Conservation (phyloP, 1,140 invertebrate genomes). For the Drosophila grimshawi region DNA sequence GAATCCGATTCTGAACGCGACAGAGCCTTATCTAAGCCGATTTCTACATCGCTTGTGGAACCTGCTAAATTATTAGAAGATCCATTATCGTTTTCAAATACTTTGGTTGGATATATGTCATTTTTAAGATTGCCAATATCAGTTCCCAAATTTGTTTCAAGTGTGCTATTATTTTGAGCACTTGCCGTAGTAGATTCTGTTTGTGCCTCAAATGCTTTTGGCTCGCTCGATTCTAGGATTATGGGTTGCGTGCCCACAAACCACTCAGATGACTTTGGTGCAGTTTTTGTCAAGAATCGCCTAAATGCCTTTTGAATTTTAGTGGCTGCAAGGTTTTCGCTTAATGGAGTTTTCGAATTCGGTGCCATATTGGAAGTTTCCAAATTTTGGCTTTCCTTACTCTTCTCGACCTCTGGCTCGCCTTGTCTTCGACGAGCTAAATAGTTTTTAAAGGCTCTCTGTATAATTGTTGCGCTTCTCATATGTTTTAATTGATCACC, state of each 20-base stretch:
- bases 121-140: conserved; percentile 55
- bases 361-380: background rate
- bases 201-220: conserved; percentile 26
- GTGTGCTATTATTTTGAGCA: conserved; percentile 51
- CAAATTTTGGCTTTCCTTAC: background rate
- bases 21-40: conserved; percentile 22
- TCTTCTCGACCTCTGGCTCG: background rate
- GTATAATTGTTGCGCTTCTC: conserved; percentile 48
- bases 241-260: conserved; percentile 71
- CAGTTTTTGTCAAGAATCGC: conserved; percentile 12
- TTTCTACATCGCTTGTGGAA: conserved; percentile 23
- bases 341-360: background rate
- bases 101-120: conserved; percentile 29
- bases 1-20: background rate
- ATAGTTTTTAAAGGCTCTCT: conserved; percentile 37
- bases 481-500: conserved; percentile 12
- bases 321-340: conserved; percentile 30
- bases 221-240: conserved; percentile 32
- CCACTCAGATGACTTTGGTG: conserved; percentile 37
- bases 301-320: conserved; percentile 57
- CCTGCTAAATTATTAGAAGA: conserved; percentile 70
- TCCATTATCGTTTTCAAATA: conserved; percentile 62
- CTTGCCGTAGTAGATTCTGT: conserved; percentile 28
- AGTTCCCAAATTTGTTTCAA: conserved; percentile 56
- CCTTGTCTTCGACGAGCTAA: background rate